Evolutionary conservation across 23 tunicate genomes (phyloP), one percentile per base, ranked within the genome.

Genomic region (Botrylloides violaceus): DNA sequence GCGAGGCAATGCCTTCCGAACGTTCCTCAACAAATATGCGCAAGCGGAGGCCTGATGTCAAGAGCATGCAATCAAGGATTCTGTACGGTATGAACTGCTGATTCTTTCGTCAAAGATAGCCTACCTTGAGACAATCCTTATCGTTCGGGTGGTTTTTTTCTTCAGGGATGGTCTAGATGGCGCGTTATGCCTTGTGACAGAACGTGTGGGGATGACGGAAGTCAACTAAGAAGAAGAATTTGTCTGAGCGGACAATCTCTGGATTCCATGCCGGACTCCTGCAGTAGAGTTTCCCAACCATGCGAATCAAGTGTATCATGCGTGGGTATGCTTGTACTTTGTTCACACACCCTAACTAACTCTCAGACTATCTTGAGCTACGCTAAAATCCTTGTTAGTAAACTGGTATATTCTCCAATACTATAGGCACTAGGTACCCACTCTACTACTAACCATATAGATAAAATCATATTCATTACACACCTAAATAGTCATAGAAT

Each of bases 1-100:
- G 29, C 65, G 27, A 75, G 92, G 29, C 18, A 18, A n/a, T 84
- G 92, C 37, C 20, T 68, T 21, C 74, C 74, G 18, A 30, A 2
- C 19, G 74, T 68, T 1, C 74, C 74, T 9, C 29, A 26, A 32
- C 74, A 20, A 18, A 6, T 68, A 7, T 68, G 74, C 29, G 58
- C 21, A 4, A 30, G 22, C 20, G 74, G 74, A 5, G 43, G 49
- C 1, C 37, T 68, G 58, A 43, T 25, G 36, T 68, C 74, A 24
- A 68, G 74, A 68, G 58, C 22, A 19, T 68, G 74, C 28, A 68
- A 68, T 25, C 30, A 43, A 43, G 74, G 22, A 32, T 68, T 37
- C 37, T 68, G 74, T 56, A 23, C 36, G 25, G 74, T 68, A 68
- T 35, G 74, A 23, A 4, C 3, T 58, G 62, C 26, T 9, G 4